Percentiles rank a stretch among this genome's conserved stretches.
Conservation (phyloP, 2,888 invertebrate species). For the Ernsta delagoae region DNA sequence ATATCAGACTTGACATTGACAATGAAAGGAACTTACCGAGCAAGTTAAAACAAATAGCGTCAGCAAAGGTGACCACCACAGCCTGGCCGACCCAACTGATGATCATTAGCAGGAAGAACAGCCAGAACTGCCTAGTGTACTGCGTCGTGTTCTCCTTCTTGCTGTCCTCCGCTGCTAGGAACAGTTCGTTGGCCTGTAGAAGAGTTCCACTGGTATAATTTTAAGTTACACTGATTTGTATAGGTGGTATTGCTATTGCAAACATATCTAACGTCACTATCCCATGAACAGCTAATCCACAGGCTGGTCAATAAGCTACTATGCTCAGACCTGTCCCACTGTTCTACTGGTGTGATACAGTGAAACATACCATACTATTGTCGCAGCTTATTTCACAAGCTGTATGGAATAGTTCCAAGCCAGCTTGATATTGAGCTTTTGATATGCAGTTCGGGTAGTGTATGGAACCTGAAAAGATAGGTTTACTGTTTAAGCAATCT, state of each 20-base stretch:
- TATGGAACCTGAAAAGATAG: constrained; percentile 57
- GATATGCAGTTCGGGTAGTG: constrained; percentile 67
- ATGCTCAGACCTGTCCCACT: too few species aligned
- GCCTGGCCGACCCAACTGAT: constrained; percentile 94
- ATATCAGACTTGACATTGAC: too few species aligned
- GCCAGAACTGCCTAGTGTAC: constrained; percentile 88
- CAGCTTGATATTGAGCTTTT: constrained; percentile 57
- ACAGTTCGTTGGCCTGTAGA: constrained; percentile 75
- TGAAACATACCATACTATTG: constrained; percentile 59
- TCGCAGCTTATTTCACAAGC: constrained; percentile 75
- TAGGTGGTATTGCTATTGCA: too few species aligned
- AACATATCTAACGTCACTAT: too few species aligned
- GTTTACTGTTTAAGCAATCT: too few species aligned
- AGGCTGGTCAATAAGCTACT: too few species aligned
- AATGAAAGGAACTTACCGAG: constrained; percentile 85
- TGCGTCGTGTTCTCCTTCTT: constrained; percentile 62
- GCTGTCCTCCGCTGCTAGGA: constrained; percentile 64
- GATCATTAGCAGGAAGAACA: constrained; percentile 50
- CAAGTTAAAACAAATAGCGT: constrained; percentile 94
- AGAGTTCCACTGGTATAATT: too few species aligned
- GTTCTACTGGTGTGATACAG: too few species aligned
- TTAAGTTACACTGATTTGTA: too few species aligned
- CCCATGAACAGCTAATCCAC: too few species aligned
- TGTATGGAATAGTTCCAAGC: constrained; percentile 63
- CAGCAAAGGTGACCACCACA: constrained; percentile 93